Conservation (phyloP, 2,888 invertebrate species). For the Linnaemya tessellans region DNA sequence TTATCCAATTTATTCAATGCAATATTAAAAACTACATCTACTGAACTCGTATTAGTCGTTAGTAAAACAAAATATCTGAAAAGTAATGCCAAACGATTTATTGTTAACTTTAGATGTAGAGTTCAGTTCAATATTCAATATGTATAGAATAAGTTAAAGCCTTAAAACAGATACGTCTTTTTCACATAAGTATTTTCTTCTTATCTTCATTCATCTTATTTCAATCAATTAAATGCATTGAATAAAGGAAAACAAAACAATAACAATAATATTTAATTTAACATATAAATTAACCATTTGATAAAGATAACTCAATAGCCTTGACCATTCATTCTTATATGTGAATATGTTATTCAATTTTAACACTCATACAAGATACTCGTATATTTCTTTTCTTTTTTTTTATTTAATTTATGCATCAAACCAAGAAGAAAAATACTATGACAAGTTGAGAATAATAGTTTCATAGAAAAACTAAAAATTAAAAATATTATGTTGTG, state of each 20-base stretch:
- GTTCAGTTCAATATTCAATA: too few species aligned
- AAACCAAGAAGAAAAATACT: background rate
- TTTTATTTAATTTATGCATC: slow-evolving; percentile 50
- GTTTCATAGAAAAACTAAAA: background rate
- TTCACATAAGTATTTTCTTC: background rate
- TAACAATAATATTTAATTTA: slow-evolving; percentile 8
- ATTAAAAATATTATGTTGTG: slow-evolving; percentile 15
- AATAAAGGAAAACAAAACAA: background rate
- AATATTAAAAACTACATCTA: too few species aligned
- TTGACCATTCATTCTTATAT: slow-evolving; percentile 60
- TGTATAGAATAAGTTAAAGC: too few species aligned
- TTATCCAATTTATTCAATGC: too few species aligned
- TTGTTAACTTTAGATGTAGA: too few species aligned
- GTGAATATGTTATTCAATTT: slow-evolving; percentile 27
- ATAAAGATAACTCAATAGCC: slow-evolving; percentile 51
- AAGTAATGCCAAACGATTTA: too few species aligned
- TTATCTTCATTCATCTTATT: background rate
- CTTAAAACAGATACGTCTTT: too few species aligned
- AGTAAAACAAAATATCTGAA: too few species aligned
- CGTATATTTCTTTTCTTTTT: background rate
- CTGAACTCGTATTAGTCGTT: too few species aligned
- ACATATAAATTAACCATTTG: slow-evolving; percentile 35
- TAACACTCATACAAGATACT: slow-evolving; percentile 18
- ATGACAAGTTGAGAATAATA: background rate
- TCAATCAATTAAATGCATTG: background rate